Conservation (phyloP, 2,113 vertebrate species). For the Dromas ardeola region DNA sequence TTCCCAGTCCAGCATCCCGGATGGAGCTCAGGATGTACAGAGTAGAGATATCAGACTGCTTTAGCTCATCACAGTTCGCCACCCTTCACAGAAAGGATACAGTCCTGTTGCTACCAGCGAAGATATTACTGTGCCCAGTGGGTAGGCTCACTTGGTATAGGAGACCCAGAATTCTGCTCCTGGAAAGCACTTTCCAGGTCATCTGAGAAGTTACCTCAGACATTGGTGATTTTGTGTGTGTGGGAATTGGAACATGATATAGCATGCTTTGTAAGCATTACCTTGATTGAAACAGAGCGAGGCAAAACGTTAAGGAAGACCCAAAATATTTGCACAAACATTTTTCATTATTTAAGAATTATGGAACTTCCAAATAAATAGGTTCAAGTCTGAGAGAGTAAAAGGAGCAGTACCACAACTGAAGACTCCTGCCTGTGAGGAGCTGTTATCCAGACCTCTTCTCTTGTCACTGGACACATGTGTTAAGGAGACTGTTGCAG, state of each 20-base stretch:
- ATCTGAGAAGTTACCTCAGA: background rate
- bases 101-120: background rate
- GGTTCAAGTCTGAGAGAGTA: background rate
- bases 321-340: background rate
- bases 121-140: background rate
- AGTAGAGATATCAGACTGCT: background rate
- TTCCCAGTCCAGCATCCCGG: background rate
- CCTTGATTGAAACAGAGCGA: background rate
- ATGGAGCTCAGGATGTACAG: background rate
- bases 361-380: background rate
- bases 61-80: background rate
- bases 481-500: background rate
- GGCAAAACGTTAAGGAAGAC: background rate
- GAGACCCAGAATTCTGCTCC: background rate
- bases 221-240: background rate
- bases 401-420: background rate
- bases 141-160: background rate
- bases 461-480: rapidly evolving
- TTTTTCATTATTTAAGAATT: background rate
- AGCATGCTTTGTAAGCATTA: background rate
- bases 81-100: background rate
- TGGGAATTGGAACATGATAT: background rate
- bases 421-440: background rate
- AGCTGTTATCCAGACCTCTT: rapidly evolving
- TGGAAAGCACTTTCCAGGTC: background rate